A percentile compares a stretch with the other conserved stretches of the same genome.
phyloP scores from a whole-genome alignment of 53 echinoderm and acorn worm species.

The Arbacia lixula region DNA sequence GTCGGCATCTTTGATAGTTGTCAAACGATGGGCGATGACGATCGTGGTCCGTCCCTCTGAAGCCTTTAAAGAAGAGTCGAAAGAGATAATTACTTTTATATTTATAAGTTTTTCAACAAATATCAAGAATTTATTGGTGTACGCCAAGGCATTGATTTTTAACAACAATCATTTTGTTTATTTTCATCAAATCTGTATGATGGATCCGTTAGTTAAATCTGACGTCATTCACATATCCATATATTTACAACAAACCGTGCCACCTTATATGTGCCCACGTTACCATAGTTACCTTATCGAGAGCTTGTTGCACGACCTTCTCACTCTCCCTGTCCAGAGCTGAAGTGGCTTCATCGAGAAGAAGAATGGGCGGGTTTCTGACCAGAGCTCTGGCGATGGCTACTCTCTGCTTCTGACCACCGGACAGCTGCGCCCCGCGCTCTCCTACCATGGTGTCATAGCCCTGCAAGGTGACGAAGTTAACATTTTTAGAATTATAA shows the following conservation, averaged over 20 bases:
- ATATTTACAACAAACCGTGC: no score
- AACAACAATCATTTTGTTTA: no score
- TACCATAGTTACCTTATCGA: constrained; percentile 82
- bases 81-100: no score
- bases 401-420: constrained; percentile 98
- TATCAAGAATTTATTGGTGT: no score
- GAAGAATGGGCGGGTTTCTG: constrained; percentile 88
- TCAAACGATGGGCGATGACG: constrained; percentile 69
- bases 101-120: no score
- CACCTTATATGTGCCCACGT: no score
- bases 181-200: no score
- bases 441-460: constrained; percentile 96
- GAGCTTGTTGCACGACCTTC: constrained; percentile 84
- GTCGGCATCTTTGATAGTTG: constrained; percentile 69
- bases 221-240: no score
- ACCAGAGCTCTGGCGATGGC: constrained; percentile 98
- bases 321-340: constrained; percentile 98
- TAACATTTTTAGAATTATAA: background rate
- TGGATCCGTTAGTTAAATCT: no score
- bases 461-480: constrained; percentile 48
- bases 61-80: no score
- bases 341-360: constrained; percentile 97
- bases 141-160: no score
- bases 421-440: constrained; percentile 95
- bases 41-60: constrained; percentile 69